These are phyloP conservation scores for Chromobotia macracanthus DNA, from an alignment of 2,797 vertebrate species.

Conservation along the genomic window DNA sequence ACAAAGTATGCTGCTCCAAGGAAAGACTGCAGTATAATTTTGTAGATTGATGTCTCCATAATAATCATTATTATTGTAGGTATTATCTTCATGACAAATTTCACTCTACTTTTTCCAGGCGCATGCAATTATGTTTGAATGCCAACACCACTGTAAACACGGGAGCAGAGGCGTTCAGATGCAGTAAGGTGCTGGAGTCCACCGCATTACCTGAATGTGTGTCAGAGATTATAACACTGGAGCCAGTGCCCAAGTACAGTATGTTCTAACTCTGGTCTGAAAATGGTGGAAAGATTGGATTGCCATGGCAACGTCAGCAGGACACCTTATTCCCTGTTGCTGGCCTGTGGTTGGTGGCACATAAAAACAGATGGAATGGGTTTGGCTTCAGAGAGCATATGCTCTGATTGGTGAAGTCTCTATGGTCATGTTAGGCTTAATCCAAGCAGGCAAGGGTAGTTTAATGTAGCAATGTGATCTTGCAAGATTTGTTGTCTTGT, in stretches of 20 bases:
- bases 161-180: slow-evolving; percentile 18
- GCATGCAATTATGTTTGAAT: slow-evolving; percentile 51
- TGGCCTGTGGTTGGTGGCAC: slow-evolving; percentile 59
- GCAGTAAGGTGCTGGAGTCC: slow-evolving; percentile 15
- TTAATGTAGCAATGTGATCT: neutral
- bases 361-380: slow-evolving; percentile 53
- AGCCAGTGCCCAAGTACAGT: slow-evolving; percentile 45
- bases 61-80: slow-evolving; percentile 60
- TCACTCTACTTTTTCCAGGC: slow-evolving; percentile 56
- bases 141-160: slow-evolving; percentile 39
- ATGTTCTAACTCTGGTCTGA: slow-evolving; percentile 58
- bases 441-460: slow-evolving; percentile 2
- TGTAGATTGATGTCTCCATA: slow-evolving; percentile 60
- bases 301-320: slow-evolving; percentile 64
- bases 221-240: slow-evolving; percentile 41
- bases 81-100: slow-evolving; percentile 56
- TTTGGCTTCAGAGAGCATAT: slow-evolving; percentile 35
- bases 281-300: slow-evolving; percentile 65
- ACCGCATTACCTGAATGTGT: slow-evolving; percentile 40
- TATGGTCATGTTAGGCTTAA: slow-evolving; percentile 12
- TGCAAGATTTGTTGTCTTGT: neutral
- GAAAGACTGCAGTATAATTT: slow-evolving; percentile 58
- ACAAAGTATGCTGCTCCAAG: slow-evolving; percentile 60
- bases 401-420: slow-evolving; percentile 20
- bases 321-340: slow-evolving; percentile 56